Evolutionary conservation across 2,113 vertebrate genomes (phyloP).

Genomic region (Scomber colias): DNA sequence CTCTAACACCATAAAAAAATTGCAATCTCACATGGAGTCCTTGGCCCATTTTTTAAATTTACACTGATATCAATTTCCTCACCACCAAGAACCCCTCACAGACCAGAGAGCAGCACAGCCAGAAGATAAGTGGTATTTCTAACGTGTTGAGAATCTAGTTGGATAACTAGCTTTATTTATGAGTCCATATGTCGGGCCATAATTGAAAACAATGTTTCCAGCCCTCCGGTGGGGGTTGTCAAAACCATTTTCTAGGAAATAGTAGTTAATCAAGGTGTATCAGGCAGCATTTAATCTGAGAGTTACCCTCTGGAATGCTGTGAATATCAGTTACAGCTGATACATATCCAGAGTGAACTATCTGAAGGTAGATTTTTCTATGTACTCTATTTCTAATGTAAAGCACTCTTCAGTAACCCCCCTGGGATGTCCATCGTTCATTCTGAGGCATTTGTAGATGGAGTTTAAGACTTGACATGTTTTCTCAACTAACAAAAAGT

Average conservation of each 20-base stretch:
- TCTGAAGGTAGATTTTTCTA: background rate
- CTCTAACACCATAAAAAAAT: background rate
- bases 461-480: background rate
- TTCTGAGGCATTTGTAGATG: background rate
- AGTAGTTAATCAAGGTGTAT: constrained; percentile 8
- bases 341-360: background rate
- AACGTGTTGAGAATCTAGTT: background rate
- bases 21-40: background rate
- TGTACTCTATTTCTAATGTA: too few relatives aligned
- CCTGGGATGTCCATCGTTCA: too few relatives aligned
- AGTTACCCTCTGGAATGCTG: constrained; percentile 14
- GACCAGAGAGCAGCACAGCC: background rate
- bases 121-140: background rate
- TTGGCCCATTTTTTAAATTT: background rate
- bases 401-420: too few relatives aligned
- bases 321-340: background rate
- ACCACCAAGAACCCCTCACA: background rate
- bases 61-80: background rate
- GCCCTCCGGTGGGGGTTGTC: background rate
- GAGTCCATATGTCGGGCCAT: background rate
- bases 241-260: constrained; percentile 18
- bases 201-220: background rate
- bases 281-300: background rate
- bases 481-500: background rate
- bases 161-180: constrained; percentile 12